Base-by-base conservation (phyloP, 2,888 invertebrate genomes). In the Xanthorhoe spadicearia region DNA sequence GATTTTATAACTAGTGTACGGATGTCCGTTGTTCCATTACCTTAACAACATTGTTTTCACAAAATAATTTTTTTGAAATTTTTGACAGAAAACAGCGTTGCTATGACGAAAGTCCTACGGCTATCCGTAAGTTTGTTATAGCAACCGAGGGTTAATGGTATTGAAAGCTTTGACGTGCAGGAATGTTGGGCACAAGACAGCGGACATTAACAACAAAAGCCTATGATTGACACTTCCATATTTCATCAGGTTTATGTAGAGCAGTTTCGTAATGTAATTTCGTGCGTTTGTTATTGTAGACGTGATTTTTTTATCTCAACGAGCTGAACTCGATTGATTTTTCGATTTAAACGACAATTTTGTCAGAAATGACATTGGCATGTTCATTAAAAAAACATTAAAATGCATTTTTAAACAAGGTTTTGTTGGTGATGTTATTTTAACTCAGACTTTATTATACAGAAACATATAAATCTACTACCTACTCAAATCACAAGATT, bases 141-240 rank as follows among this genome's bases (percentile, higher is more conserved):
- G n/a, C n/a, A n/a, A n/a, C n/a, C n/a, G n/a, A n/a, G n/a, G n/a
- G n/a, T n/a, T 13, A 43, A 43, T 13, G 38, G 13, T 43, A 43
- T 43, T 58, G 50, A 61, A 61, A 54, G 50, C 51, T 46, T 28
- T 58, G 58, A 62, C 57, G 53, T 18, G 32, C 8, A 38, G 59
- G 59, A 60, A 67, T 60, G 62, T 35, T 17, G 17, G 19, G 43
- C 13, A 43, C n/a, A 13, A 13, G 32, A 28, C 32, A 54, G 28
- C 62, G 52, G 52, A 38, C 53, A 53, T 51, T 23, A n/a, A 32
- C 32, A 61, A 60, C 64, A 60, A 61, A 43, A 15, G 46, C 52
- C 19, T 46, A 51, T 61, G 66, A 66, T 66, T 66, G 61, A 54
- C 53, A 58, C 38, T 59, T 59, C 59, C 59, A 59, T 28, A 43